These are phyloP conservation scores for Cherax destructor DNA, from an alignment of 1,140 invertebrate species.

Conservation along the genomic window DNA sequence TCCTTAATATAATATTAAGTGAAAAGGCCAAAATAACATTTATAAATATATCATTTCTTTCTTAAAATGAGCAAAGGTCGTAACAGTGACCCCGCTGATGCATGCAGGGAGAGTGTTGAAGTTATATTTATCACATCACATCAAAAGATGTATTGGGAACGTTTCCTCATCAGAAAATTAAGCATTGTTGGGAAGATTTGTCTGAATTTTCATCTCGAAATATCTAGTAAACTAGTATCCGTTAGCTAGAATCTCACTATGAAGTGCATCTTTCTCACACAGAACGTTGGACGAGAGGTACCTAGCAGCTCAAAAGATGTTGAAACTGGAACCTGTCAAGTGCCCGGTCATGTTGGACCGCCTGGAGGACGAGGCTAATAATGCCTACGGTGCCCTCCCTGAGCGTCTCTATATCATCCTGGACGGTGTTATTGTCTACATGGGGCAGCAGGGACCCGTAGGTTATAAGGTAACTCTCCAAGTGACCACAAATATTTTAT, in stretches of 20 bases:
- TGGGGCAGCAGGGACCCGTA: constrained; percentile 18
- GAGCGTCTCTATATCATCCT: constrained; percentile 35
- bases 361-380: constrained; percentile 25
- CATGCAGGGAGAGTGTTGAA: too few species aligned
- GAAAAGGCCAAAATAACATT: too few species aligned
- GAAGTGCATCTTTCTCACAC: not conserved
- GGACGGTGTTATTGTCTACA: constrained; percentile 35
- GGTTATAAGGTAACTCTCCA: constrained; percentile 29
- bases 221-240: not conserved
- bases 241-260: not conserved
- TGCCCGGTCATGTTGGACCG: constrained; percentile 26
- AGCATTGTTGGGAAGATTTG: too few species aligned
- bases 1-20: too few species aligned
- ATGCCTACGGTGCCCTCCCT: constrained; percentile 10
- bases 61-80: too few species aligned
- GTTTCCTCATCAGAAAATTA: too few species aligned
- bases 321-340: not conserved
- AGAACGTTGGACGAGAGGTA: constrained; percentile 28
- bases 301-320: constrained; percentile 21
- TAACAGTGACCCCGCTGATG: too few species aligned
- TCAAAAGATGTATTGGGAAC: too few species aligned
- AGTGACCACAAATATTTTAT: too few species aligned
- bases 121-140: too few species aligned
- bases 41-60: too few species aligned
- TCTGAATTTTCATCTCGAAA: not conserved